Conservation (phyloP, 2,113 vertebrate species). For the Hylia prasina region DNA sequence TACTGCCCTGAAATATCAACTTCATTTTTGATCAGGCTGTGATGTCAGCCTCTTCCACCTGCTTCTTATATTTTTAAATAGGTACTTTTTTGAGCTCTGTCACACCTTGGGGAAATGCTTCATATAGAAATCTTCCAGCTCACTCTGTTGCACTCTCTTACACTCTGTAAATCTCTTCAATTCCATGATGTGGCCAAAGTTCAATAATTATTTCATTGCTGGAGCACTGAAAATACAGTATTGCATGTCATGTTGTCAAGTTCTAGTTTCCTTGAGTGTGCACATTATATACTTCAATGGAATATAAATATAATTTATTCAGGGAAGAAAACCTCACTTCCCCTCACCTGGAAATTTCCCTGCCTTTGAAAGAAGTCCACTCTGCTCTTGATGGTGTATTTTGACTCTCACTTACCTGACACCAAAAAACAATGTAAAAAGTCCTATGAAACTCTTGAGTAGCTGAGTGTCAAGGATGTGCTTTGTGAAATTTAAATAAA, state of each 20-base stretch:
- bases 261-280: background rate
- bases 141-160: background rate
- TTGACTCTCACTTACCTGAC: background rate
- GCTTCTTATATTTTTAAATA: background rate
- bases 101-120: background rate
- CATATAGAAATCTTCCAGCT: background rate
- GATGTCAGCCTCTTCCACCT: background rate
- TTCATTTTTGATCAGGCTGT: background rate
- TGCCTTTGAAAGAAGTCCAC: background rate
- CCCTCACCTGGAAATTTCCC: background rate
- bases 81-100: background rate
- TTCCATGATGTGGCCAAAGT: rapidly evolving
- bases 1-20: background rate
- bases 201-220: background rate
- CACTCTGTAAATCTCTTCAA: background rate
- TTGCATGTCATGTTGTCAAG: background rate
- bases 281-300: background rate
- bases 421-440: background rate
- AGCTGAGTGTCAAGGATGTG: background rate
- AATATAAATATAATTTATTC: background rate
- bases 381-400: background rate
- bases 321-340: background rate
- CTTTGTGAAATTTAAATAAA: background rate
- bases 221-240: background rate
- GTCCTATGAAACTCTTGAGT: background rate